Base-by-base conservation (phyloP, 2,888 invertebrate species). In the Unio pictorum region DNA sequence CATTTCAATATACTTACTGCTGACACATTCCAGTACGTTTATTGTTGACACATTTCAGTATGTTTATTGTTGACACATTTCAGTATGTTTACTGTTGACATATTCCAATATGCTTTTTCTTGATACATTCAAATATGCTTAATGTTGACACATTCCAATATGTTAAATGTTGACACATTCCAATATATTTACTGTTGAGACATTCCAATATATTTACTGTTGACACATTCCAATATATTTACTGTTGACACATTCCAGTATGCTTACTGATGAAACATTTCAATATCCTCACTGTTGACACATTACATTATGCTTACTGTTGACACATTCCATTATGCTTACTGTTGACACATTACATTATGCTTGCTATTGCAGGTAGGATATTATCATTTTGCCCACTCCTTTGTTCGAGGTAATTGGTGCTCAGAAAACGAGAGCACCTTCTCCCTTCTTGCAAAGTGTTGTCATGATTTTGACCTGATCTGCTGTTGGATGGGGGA, bases 381-480 rank as follows among this genome's bases (percentile, higher is more conserved):
- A 20, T 90, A 82, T 75, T 90, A 87, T 87, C 91, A 91, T 79
- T 91, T 90, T 86, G 90, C 90, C 8, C 91, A 91, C 78, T 90
- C 90, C 1, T 90, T 81, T 78, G 89, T 90, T 6, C 82, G 90
- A 65, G 91, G 91, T 8, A 91, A 91, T 75, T 91, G 91, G 91
- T 80, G 84, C 18, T 89, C 88, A 60, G 86, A 87, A 75, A 76
- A 73, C 11, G 77, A 79, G 15, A 90, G 90, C 65, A 84, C 89
- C 7, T 89, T 87, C 78, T 88, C 90, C 4, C 81, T 91, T 61
- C 74, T 91, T 72, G 86, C 90, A 23, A 91, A 91, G 75, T 90
- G 89, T 80, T 91, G 91, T 73, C 91, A 91, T 82, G 91, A 91
- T 76, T 73, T 91, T 63, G 91, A 91, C 74, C 86, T 91, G 11